Base-by-base conservation (phyloP, 2,797 vertebrate species). In the Sparidentex hasta region DNA sequence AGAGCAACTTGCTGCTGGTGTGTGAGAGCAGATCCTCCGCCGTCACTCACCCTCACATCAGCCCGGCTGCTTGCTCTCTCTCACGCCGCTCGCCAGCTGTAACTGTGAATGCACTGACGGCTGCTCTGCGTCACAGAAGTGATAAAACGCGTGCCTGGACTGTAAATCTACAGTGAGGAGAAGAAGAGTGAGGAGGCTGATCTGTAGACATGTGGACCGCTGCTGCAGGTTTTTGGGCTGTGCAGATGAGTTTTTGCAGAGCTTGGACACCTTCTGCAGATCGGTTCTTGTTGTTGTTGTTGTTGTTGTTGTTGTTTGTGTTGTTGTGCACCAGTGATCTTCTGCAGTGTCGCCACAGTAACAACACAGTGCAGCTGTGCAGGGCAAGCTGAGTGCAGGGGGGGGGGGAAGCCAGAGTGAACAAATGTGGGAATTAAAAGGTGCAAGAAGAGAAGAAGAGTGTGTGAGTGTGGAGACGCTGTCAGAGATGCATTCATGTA, bases 141-240 rank as follows among this genome's bases (percentile, higher is more conserved):
- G 54, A 76, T n/a, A 51, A 51, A 61, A 27, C 71, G 76, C 77
- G 76, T 72, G 44, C 33, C 74, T 87, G 71, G 81, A 87, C 68
- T 83, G 72, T 84, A 79, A 44, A 50, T 64, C 82, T 41, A 66
- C 89, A 88, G 84, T 85, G 90, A 81, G 83, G 83, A 46, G 56
- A 11, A 44, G 46, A n/a, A 47, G 17, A 12, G 5, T 4, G 47
- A 46, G 27, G 29, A 1, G 29, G 29, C 14, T 54, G 13, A 29
- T 62, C 38, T 47, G 61, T 7, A 54, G 41, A 23, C 3, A 74
- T 50, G 6, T 13, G 44, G 11, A 20, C 11, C 69, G 3, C 4
- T 0, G 75, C 66, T 80, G 78, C 83, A 47, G 48, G 29, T 25
- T 76, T 48, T 41, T 33, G 27, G 1, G 51, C 5, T 6, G 59